These are phyloP conservation scores for Phoxinus phoxinus DNA, from an alignment of 2,113 vertebrate genomes.

Conservation along the genomic window DNA sequence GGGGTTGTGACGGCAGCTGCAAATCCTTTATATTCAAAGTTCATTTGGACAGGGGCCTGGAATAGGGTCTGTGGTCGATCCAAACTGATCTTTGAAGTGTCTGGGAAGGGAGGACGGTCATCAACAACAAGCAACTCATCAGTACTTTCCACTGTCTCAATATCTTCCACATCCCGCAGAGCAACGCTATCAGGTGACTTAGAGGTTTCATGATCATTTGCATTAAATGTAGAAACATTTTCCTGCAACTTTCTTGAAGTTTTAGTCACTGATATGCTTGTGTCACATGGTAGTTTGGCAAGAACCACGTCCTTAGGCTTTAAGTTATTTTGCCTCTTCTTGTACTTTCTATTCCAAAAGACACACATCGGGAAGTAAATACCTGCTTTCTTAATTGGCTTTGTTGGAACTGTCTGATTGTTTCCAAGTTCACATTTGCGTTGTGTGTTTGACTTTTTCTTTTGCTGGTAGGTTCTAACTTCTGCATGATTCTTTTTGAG, in stretches of 20 bases:
- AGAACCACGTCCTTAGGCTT: not conserved
- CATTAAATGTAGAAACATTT: not conserved
- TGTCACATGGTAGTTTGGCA: not conserved
- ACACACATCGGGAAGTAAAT: not conserved
- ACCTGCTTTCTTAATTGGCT: not conserved
- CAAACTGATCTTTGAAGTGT: not conserved
- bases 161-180: conserved; percentile 62
- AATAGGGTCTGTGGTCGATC: conserved; percentile 53
- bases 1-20: conserved; percentile 77
- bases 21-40: conserved; percentile 71
- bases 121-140: conserved; percentile 61
- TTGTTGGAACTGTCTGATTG: not conserved
- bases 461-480: not conserved
- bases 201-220: not conserved
- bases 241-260: not conserved
- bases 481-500: not conserved
- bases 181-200: conserved; percentile 5
- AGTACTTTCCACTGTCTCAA: conserved; percentile 72
- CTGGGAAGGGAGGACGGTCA: conserved; percentile 1
- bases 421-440: not conserved
- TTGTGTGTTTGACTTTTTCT: not conserved
- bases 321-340: not conserved
- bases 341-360: not conserved
- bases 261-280: not conserved
- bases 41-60: conserved; percentile 67